Percentiles rank a stretch among this genome's conserved stretches.
Evolutionary conservation across 2,888 invertebrate species (phyloP).

Genomic region (Heliconius cydno): DNA sequence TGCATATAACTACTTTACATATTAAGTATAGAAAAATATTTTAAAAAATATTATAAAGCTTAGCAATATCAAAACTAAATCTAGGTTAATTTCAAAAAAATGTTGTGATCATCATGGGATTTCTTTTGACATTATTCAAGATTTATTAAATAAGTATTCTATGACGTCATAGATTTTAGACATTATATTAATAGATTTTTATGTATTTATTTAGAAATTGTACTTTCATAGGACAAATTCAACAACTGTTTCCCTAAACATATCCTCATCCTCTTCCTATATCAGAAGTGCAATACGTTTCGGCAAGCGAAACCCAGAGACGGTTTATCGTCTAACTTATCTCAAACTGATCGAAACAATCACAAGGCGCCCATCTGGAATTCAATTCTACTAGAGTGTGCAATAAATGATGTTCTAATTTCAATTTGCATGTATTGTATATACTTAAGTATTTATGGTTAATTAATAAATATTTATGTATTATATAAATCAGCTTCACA

Average conservation of each 20-base stretch:
- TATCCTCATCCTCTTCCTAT: neutral
- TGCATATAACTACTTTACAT: neutral
- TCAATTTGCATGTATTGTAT: neutral
- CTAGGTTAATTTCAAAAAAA: neutral
- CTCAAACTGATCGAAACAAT: slow-evolving; percentile 21
- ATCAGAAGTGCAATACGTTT: neutral
- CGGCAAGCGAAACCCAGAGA: slow-evolving; percentile 5
- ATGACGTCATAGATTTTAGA: too few species aligned
- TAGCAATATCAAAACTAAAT: neutral
- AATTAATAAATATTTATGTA: neutral
- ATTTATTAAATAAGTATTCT: too few species aligned
- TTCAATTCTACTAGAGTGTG: slow-evolving; percentile 10
- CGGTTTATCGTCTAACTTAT: slow-evolving; percentile 13
- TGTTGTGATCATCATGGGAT: neutral
- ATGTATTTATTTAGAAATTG: neutral
- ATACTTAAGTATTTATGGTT: neutral
- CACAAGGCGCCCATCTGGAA: slow-evolving; percentile 5
- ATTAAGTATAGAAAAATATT: neutral
- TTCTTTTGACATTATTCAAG: neutral
- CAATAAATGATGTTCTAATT: neutral
- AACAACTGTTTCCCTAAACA: neutral
- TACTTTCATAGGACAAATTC: neutral
- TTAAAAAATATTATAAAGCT: neutral
- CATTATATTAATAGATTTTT: neutral
- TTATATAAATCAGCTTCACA: too few species aligned